Conservation (phyloP, 2,113 vertebrate genomes). For the Ondatra zibethicus region DNA sequence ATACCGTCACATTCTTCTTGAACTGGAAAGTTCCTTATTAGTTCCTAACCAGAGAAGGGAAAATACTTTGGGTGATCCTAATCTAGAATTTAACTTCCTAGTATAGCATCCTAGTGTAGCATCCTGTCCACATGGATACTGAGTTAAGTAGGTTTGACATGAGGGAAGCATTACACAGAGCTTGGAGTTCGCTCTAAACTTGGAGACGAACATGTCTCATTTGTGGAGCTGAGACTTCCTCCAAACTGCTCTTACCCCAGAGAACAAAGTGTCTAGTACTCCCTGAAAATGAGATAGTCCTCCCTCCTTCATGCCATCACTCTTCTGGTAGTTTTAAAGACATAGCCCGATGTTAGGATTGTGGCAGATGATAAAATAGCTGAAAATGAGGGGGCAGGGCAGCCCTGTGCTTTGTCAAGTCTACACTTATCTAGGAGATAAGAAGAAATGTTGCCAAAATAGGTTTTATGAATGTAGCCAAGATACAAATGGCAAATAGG, state of each 20-base stretch:
- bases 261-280: background rate
- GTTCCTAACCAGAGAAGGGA: constrained; percentile 18
- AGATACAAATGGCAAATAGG: background rate
- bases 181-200: background rate
- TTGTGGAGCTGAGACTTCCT: background rate
- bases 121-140: background rate
- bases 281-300: background rate
- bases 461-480: background rate
- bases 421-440: background rate
- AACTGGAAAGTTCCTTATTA: background rate
- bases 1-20: background rate
- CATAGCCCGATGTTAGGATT: background rate
- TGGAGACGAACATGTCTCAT: background rate
- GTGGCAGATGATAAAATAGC: background rate
- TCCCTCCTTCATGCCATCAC: background rate
- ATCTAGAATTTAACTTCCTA: constrained; percentile 40
- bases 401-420: background rate
- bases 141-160: background rate
- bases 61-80: background rate
- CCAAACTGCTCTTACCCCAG: background rate
- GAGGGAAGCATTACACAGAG: background rate
- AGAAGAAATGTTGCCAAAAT: background rate
- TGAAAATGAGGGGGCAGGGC: background rate
- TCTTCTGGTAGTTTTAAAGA: background rate
- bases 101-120: background rate